Conservation (phyloP, 2,113 vertebrate species). For the Holacanthus passer region DNA sequence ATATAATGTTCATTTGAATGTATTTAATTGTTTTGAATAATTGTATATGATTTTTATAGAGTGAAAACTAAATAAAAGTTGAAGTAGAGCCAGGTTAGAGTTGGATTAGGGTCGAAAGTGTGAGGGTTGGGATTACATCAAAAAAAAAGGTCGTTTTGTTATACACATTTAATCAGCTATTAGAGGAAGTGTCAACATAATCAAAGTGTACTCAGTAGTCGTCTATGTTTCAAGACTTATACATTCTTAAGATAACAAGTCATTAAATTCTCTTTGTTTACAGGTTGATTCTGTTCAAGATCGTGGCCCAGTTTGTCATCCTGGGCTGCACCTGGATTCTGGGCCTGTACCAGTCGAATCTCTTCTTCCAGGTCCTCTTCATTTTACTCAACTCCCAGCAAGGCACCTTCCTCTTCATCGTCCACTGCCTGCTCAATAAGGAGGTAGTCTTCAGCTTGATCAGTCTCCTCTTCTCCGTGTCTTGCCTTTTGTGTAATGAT, state of each 20-base stretch:
- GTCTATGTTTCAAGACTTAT: neutral
- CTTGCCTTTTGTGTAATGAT: neutral
- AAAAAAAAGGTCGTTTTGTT: too few relatives aligned
- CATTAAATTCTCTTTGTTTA: neutral
- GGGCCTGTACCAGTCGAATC: slow-evolving; percentile 73
- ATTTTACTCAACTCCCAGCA: slow-evolving; percentile 81
- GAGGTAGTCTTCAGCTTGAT: slow-evolving; percentile 64
- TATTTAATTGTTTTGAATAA: too few relatives aligned
- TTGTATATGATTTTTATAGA: too few relatives aligned
- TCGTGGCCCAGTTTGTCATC: slow-evolving; percentile 80
- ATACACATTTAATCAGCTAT: too few relatives aligned
- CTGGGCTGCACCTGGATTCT: slow-evolving; percentile 79
- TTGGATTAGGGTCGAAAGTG: too few relatives aligned
- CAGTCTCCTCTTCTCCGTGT: neutral
- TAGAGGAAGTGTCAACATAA: neutral
- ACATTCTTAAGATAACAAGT: neutral
- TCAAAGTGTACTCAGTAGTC: neutral
- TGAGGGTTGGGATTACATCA: too few relatives aligned
- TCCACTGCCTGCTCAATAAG: slow-evolving; percentile 82
- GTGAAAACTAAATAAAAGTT: too few relatives aligned
- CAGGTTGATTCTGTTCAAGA: slow-evolving; percentile 79
- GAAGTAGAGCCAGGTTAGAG: too few relatives aligned
- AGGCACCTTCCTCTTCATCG: slow-evolving; percentile 81
- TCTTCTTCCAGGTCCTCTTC: slow-evolving; percentile 72
- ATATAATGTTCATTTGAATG: neutral